A percentile compares a stretch with the other conserved stretches of the same genome.
Evolutionary conservation across 2,113 vertebrate species (phyloP).

Genomic region (Gasterosteus aculeatus): DNA sequence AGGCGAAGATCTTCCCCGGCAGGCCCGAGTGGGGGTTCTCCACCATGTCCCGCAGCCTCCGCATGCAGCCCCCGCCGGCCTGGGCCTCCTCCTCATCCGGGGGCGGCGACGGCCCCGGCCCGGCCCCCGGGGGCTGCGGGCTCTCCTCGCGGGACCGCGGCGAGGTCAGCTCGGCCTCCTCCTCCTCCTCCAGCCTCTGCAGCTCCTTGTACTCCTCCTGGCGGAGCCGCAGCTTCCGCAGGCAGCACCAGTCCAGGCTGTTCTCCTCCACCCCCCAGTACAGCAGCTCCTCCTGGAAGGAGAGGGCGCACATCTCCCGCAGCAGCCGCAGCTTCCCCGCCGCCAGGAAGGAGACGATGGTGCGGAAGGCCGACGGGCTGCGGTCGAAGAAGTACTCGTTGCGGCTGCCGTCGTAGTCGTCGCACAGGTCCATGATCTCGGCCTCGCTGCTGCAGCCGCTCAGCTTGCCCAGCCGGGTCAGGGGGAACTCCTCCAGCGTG

Average conservation of each 20-base stretch:
- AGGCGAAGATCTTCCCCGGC: conserved; percentile 95
- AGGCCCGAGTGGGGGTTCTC: conserved; percentile 94
- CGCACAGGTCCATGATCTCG: conserved; percentile 94
- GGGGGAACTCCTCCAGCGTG: conserved; percentile 91
- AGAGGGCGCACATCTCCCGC: conserved; percentile 92
- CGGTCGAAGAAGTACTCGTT: conserved; percentile 99
- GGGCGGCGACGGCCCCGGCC: conserved; percentile 59
- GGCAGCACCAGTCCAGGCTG: conserved; percentile 93
- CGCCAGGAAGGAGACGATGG: conserved; percentile 91
- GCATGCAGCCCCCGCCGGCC: conserved; percentile 79
- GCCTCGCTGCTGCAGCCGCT: conserved; percentile 88
- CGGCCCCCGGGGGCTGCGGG: conserved; percentile 36
- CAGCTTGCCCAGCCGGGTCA: conserved; percentile 90
- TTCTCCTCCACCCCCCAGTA: conserved; percentile 97
- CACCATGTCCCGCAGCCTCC: conserved; percentile 91
- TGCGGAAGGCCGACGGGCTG: conserved; percentile 94
- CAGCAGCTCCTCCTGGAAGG: conserved; percentile 95
- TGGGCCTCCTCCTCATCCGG: conserved; percentile 71
- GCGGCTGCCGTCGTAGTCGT: conserved; percentile 91
- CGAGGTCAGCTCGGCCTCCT: conserved; percentile 69
- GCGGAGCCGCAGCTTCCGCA: conserved; percentile 86
- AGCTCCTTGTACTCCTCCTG: conserved; percentile 91
- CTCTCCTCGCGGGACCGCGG: conserved; percentile 74
- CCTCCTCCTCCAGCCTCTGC: conserved; percentile 82
- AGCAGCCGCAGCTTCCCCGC: conserved; percentile 93